phyloP scores from a whole-genome alignment of 2,113 vertebrate species.

The Lophochroa leadbeateri region DNA sequence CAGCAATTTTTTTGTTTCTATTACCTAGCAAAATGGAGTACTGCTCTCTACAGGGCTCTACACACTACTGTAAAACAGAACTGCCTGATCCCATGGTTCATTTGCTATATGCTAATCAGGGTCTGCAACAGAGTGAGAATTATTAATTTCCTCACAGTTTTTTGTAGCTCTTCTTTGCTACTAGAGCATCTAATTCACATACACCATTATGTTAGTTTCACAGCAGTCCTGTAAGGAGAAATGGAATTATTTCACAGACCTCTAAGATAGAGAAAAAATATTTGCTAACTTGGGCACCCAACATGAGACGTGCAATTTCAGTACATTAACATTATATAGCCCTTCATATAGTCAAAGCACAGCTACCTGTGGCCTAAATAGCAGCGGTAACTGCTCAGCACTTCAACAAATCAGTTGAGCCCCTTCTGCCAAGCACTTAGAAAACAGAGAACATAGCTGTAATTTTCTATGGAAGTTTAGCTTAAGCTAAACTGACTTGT shows the following conservation, averaged over 20 bases:
- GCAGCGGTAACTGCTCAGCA: background rate
- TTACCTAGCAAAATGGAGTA: background rate
- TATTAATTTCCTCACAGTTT: background rate
- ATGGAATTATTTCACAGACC: background rate
- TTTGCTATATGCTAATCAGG: background rate
- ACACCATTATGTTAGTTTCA: background rate
- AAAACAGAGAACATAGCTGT: background rate
- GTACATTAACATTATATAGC: background rate
- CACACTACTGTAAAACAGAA: background rate
- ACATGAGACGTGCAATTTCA: background rate
- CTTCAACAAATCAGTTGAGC: background rate
- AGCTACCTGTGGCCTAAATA: background rate
- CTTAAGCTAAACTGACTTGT: background rate
- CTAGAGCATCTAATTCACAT: background rate
- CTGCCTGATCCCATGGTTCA: background rate
- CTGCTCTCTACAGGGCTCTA: background rate
- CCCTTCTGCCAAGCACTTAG: background rate
- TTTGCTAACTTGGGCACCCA: background rate
- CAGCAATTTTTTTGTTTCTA: background rate
- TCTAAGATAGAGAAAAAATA: background rate
- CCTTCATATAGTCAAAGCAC: background rate
- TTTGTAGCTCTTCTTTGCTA: background rate
- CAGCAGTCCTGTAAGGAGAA: background rate
- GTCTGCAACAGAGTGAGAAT: background rate
- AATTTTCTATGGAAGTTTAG: background rate